phyloP scores from a whole-genome alignment of 1,140 invertebrate genomes.

The Belonocnema kinseyi region DNA sequence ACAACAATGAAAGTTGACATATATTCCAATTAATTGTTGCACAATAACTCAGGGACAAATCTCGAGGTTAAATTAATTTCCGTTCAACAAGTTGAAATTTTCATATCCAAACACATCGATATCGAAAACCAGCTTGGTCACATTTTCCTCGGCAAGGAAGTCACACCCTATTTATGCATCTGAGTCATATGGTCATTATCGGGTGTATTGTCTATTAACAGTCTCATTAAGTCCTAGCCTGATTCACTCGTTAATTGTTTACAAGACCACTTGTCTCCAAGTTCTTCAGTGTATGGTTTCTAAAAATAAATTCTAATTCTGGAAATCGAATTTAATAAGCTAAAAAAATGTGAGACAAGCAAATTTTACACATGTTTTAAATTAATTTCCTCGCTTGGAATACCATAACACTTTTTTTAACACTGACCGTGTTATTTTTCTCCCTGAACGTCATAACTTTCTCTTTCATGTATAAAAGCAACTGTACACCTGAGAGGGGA shows the following conservation, averaged over 20 bases:
- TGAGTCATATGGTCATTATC: conserved; percentile 56
- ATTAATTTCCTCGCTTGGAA: too few relatives aligned
- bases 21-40: background rate
- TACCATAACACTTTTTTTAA: too few relatives aligned
- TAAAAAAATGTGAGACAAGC: too few relatives aligned
- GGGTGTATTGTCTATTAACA: conserved; percentile 57
- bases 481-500: too few relatives aligned
- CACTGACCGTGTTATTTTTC: too few relatives aligned
- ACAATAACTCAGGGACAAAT: conserved; percentile 1
- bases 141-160: background rate
- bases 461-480: too few relatives aligned
- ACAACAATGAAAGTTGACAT: background rate
- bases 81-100: conserved; percentile 3
- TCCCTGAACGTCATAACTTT: too few relatives aligned
- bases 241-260: conserved; percentile 3
- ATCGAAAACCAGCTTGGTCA: background rate
- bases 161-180: conserved; percentile 57
- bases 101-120: background rate
- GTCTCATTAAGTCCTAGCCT: conserved; percentile 58
- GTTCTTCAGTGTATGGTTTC: background rate
- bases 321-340: background rate
- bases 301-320: background rate
- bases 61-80: conserved; percentile 41
- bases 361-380: too few relatives aligned
- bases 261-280: background rate